These are phyloP conservation scores for Torymus aiolomorphi DNA, from an alignment of 2,888 invertebrate species.

Conservation along the genomic window DNA sequence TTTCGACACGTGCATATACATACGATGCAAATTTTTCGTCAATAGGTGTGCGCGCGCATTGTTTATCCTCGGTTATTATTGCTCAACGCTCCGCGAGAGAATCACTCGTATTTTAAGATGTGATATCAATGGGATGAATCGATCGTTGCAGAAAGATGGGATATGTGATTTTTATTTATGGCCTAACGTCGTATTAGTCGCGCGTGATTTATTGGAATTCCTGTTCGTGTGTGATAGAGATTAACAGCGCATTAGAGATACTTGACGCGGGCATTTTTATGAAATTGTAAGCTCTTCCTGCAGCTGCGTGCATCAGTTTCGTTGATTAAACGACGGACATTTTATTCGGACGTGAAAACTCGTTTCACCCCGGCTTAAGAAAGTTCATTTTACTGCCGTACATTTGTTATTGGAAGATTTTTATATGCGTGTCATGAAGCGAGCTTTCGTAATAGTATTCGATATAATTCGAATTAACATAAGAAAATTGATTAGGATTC, in stretches of 20 bases:
- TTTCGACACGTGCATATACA: neutral
- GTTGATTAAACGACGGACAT: neutral
- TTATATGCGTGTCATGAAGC: neutral
- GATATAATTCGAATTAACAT: conserved; percentile 17
- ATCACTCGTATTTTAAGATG: conserved; percentile 27
- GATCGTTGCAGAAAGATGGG: neutral
- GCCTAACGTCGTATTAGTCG: neutral
- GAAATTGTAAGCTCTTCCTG: no score
- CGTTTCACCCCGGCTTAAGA: no score
- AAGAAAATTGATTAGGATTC: conserved; percentile 32
- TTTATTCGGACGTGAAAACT: neutral
- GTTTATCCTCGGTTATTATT: neutral
- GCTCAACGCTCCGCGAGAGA: neutral
- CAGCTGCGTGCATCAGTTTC: neutral
- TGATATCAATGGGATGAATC: conserved; percentile 23
- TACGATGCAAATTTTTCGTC: no score
- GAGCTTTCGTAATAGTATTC: conserved; percentile 13
- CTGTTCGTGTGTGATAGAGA: neutral
- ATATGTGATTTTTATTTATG: conserved; percentile 10
- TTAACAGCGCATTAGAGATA: neutral
- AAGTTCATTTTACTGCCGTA: no score
- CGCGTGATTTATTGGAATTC: conserved; percentile 15
- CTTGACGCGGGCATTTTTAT: no score
- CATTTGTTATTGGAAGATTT: no score
- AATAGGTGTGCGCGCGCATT: neutral